Base-by-base conservation (phyloP, 2,797 vertebrate species). In the Amniataba percoides region DNA sequence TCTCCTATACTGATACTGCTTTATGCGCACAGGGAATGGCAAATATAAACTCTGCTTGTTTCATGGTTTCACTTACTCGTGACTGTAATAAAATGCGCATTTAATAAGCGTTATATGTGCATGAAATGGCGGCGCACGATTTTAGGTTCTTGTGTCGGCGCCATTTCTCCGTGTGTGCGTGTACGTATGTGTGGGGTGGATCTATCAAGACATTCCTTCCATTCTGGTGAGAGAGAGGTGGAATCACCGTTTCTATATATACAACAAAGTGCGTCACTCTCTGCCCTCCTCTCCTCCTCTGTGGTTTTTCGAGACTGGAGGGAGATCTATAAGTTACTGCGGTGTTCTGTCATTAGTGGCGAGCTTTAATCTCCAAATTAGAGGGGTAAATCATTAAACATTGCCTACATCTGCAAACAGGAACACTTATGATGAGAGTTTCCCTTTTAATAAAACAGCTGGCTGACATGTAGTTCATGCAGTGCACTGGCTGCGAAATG, bases 311-410 rank as follows among this genome's bases (percentile, higher is more conserved):
- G 43, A 74, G 78, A 86, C 81, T 57, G 51, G 65, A 53, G 75
- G 76, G 83, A 85, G 84, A 88, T 88, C 90, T 84, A 77, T 84
- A 84, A 78, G 87, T 78, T 78, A 80, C 77, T 53, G 56, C n/a
- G 27, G 78, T 27, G 79, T 91, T 92, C 89, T 93, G 82, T 93
- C 86, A 92, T 94, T 92, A 92, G 89, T 89, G 92, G 92, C 85
- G 69, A 81, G 80, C 81, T 88, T 89, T 82, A 90, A 87, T 93
- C 88, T 88, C 79, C 53, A 89, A 90, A 93, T 92, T 85, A 89
- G 72, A 91, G 81, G 84, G 77, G 45, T 62, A 77, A 74, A 83
- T 93, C 80, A 88, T 93, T 91, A 90, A 91, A 89, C 82, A 88
- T 88, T 88, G 66, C 88, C 88, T 71, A 80, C 77, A 83, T 88